A percentile compares a stretch with the other conserved stretches of the same genome.
Conservation (phyloP, 2,797 vertebrate genomes). For the Hapalemur alaotrensis region DNA sequence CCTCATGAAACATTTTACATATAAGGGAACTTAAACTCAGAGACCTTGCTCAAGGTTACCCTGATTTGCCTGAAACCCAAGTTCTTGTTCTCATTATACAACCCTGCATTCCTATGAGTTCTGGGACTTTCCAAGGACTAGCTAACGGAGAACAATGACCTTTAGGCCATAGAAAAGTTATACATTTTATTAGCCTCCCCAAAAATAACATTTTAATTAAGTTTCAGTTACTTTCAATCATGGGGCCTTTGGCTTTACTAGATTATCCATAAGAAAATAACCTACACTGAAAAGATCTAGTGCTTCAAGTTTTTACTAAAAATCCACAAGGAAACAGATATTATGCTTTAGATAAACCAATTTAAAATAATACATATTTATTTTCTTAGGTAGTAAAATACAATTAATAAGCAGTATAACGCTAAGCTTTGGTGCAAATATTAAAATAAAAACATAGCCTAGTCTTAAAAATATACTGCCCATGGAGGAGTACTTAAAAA, state of each 20-base stretch:
- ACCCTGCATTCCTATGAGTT: not conserved
- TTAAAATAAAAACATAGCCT: not conserved
- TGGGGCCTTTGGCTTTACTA: not conserved
- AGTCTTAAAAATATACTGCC: not conserved
- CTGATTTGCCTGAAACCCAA: not conserved
- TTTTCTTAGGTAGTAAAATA: conserved; percentile 21
- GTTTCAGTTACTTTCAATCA: not conserved
- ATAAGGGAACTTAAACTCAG: not conserved
- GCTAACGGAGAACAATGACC: not conserved
- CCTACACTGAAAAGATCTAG: not conserved
- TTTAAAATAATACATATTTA: not conserved
- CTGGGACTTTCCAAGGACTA: not conserved
- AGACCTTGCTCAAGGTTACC: not conserved
- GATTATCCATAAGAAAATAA: not conserved
- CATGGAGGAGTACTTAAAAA: not conserved
- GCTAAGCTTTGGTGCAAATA: not conserved
- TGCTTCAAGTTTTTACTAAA: not conserved
- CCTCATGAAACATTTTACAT: not conserved
- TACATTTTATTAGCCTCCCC: not conserved
- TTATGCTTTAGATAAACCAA: not conserved
- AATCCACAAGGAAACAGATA: not conserved
- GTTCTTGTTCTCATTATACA: not conserved
- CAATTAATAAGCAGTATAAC: not conserved
- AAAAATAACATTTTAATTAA: not conserved
- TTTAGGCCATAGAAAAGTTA: not conserved